Evolutionary conservation across 53 echinoderm and acorn worm genomes (phyloP), one percentile per base, ranked within the genome.

Genomic region (Temnopleurus reevesii): DNA sequence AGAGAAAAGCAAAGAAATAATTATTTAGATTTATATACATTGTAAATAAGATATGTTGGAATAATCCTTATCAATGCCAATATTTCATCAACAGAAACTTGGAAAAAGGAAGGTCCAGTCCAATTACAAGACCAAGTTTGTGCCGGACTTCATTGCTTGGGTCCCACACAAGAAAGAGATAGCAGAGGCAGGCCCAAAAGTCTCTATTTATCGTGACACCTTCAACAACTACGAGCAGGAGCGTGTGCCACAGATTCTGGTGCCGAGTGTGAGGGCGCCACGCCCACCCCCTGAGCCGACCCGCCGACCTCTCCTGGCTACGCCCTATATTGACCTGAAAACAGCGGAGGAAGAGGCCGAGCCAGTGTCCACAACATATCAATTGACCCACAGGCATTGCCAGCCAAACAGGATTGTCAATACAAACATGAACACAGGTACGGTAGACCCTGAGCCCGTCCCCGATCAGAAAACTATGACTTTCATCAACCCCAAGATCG

Each of bases 131-230:
- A 66, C 93, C 83, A 95, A 91, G 23, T 99, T 99, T 79, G 55
- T 58, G 1, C 99, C 99, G 4, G 99, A 99, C 81, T 99, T 99
- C 81, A 99, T 99, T 12, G 89, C 99, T 46, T 99, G 99, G 99
- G 84, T 99, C 6, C 99, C 99, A 44, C 99, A 99, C 89, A 89
- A 89, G 33, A 91, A 91, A 81, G 99, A 99, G 53, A 89, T 99
- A 23, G 76, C 53, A 49, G 89, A 90, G 18, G 81, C 91, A 31
- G 99, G 99, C 43, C 99, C 99, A 26, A 77, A 91, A 17, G 93
- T 90, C 25, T 99, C 99, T n/a, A 91, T 94, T 21, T 99, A 99
- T 83, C 86, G 94, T 45, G 94, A 99, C n/a, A 94, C 94, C 45
- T 93, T 91, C 76, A 91, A 89, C 35, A 80, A 55, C 36, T 76